phyloP scores from a whole-genome alignment of 1,140 invertebrate genomes.

The Drosophila suzukii region DNA sequence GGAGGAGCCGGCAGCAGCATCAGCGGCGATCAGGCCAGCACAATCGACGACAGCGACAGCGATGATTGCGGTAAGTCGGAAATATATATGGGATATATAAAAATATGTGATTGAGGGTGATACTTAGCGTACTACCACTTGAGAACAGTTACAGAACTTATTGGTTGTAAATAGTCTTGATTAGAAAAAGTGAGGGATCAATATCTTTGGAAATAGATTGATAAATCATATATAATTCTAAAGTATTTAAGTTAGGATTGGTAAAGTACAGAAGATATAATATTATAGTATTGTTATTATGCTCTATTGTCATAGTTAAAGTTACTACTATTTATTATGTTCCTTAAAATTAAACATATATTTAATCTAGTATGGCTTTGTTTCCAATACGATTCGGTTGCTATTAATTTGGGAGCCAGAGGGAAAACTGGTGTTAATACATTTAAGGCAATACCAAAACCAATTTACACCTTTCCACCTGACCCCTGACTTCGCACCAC shows the following conservation, averaged over 20 bases:
- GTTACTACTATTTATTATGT: no score
- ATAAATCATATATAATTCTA: no score
- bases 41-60: slow-evolving; percentile 82
- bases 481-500: slow-evolving; percentile 30
- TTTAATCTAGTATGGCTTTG: neutral
- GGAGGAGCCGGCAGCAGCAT: slow-evolving; percentile 75
- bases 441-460: neutral
- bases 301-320: no score
- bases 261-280: no score
- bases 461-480: slow-evolving; percentile 15
- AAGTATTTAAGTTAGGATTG: no score
- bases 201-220: no score
- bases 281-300: no score
- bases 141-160: no score
- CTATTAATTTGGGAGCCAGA: neutral
- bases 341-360: no score
- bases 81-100: neutral
- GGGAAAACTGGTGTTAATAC: neutral
- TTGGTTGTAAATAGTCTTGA: no score
- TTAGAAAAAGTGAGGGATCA: no score
- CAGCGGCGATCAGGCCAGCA: slow-evolving; percentile 76
- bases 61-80: slow-evolving; percentile 75
- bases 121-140: no score
- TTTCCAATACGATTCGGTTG: neutral
- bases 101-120: neutral